Percentiles rank a stretch among this genome's conserved stretches.
These are phyloP conservation scores for Chondrilla cf. caribensis DNA, from an alignment of 37 sponge, comb jelly and placozoan species.

Conservation along the genomic window DNA sequence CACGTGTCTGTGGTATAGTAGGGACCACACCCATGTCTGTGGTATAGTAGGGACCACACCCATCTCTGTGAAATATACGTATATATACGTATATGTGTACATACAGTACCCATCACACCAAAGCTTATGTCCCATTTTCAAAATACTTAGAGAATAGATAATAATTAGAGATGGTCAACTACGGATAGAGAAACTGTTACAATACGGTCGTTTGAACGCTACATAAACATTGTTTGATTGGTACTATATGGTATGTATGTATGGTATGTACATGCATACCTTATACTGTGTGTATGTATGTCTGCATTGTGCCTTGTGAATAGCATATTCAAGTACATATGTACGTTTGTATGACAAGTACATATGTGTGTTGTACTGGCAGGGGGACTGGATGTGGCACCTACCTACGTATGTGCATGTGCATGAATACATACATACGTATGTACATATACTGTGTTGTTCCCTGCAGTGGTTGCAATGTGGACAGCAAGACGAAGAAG, in stretches of 20 bases:
- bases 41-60: not conserved
- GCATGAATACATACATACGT: not conserved
- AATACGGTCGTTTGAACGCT: too few relatives aligned
- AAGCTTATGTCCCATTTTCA: too few relatives aligned
- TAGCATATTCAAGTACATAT: not conserved
- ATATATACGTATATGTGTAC: too few relatives aligned
- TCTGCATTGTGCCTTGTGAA: not conserved
- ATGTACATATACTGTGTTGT: not conserved
- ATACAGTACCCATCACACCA: too few relatives aligned
- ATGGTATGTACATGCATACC: conserved; percentile 17
- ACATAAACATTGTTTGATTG: too few relatives aligned
- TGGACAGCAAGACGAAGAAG: conserved; percentile 95
- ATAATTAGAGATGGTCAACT: too few relatives aligned
- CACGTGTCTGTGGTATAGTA: not conserved
- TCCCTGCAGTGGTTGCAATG: conserved; percentile 61
- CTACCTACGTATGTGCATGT: not conserved
- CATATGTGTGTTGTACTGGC: too few relatives aligned
- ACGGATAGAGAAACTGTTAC: too few relatives aligned
- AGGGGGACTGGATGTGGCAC: too few relatives aligned
- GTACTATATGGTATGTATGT: not conserved
- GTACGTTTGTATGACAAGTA: too few relatives aligned
- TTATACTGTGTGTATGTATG: not conserved
- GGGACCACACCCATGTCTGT: too few relatives aligned
- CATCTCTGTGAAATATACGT: not conserved
- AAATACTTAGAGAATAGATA: too few relatives aligned